Evolutionary conservation across 2,888 invertebrate species (phyloP).

Genomic region (Tridacna gigas): DNA sequence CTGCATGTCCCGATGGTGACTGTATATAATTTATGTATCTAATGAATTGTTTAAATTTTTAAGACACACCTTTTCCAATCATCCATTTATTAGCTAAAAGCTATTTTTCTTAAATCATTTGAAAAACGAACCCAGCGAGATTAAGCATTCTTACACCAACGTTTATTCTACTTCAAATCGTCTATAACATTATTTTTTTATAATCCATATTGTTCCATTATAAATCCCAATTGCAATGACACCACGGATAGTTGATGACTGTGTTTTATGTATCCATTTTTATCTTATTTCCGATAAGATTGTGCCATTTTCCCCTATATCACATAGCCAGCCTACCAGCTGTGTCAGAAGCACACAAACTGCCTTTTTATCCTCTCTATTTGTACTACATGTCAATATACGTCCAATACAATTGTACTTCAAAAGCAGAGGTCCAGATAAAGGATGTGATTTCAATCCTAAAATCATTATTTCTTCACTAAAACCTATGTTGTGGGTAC

Average conservation of each 20-base stretch:
- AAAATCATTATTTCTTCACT: background rate
- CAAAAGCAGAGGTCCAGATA: background rate
- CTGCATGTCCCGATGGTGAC: conserved; percentile 68
- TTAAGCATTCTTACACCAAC: background rate
- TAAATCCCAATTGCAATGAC: background rate
- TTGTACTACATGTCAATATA: background rate
- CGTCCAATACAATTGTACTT: background rate
- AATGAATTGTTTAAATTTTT: background rate
- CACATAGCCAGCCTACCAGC: background rate
- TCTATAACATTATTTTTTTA: background rate
- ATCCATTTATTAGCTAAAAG: background rate
- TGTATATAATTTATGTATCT: background rate
- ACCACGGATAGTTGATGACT: conserved; percentile 9
- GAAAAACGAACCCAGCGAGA: background rate
- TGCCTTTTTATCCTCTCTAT: background rate
- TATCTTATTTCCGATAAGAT: conserved; percentile 13
- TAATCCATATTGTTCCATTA: conserved; percentile 17
- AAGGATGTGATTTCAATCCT: background rate
- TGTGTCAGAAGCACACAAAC: background rate
- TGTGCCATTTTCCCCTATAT: background rate
- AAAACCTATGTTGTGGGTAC: background rate
- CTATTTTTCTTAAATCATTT: background rate
- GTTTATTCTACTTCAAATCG: background rate
- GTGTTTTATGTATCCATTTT: conserved; percentile 6
- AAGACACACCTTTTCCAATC: background rate